These are phyloP conservation scores for Pteropus alecto DNA, from an alignment of 2,113 vertebrate species.

Conservation along the genomic window DNA sequence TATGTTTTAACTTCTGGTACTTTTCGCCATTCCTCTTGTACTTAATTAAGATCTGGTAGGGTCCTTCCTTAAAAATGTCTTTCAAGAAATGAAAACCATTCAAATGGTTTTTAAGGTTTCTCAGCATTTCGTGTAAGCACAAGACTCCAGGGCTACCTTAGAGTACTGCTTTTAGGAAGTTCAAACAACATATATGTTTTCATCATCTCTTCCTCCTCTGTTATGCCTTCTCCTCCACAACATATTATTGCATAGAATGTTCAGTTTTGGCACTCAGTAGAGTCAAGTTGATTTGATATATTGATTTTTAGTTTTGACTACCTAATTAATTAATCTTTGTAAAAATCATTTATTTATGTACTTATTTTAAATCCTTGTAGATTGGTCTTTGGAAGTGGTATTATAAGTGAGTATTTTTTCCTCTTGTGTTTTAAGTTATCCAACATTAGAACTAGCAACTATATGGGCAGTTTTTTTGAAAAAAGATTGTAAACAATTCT, in stretches of 20 bases:
- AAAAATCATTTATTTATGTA: neutral
- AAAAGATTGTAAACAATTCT: neutral
- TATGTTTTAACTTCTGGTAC: neutral
- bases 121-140: constrained; percentile 52
- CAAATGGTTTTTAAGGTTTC: constrained; percentile 37
- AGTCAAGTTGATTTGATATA: neutral
- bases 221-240: neutral
- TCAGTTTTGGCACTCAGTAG: neutral
- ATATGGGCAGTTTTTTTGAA: neutral
- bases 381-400: constrained; percentile 8
- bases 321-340: constrained; percentile 38
- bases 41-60: neutral
- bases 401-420: constrained; percentile 32
- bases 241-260: neutral
- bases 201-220: neutral
- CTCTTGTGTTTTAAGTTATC: constrained; percentile 61
- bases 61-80: neutral
- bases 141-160: constrained; percentile 34
- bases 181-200: neutral
- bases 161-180: constrained; percentile 24
- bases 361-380: constrained; percentile 10
- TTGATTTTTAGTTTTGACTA: constrained; percentile 11
- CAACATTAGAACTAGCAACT: constrained; percentile 66
- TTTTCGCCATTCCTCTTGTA: neutral
- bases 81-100: constrained; percentile 27